These are phyloP conservation scores for Thamnophis sirtalis DNA, from an alignment of 2,113 vertebrate species.

Conservation along the genomic window DNA sequence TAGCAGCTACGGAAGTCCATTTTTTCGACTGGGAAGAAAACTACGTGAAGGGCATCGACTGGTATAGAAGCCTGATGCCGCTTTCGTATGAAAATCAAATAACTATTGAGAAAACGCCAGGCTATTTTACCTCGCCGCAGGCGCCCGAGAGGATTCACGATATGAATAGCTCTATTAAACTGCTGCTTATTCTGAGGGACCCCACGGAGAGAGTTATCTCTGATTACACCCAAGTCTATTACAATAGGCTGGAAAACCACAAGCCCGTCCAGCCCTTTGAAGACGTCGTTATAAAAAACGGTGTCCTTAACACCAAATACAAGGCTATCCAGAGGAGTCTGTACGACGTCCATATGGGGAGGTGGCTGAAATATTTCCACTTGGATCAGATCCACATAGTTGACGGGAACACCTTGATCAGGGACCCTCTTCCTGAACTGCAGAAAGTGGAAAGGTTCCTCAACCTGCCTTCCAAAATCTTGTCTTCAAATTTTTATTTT, in stretches of 20 bases:
- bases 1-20: slow-evolving; percentile 89
- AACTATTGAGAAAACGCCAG: slow-evolving; percentile 92
- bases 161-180: slow-evolving; percentile 90
- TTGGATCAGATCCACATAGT: slow-evolving; percentile 90
- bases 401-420: slow-evolving; percentile 87
- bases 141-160: slow-evolving; percentile 84
- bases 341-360: slow-evolving; percentile 88
- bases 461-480: slow-evolving; percentile 82
- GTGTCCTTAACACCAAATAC: slow-evolving; percentile 85
- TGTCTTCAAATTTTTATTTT: slow-evolving; percentile 91
- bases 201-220: slow-evolving; percentile 89
- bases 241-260: slow-evolving; percentile 89
- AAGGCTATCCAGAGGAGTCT: slow-evolving; percentile 92
- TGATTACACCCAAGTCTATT: slow-evolving; percentile 93
- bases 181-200: slow-evolving; percentile 87
- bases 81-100: slow-evolving; percentile 89
- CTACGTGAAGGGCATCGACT: slow-evolving; percentile 86
- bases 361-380: slow-evolving; percentile 87
- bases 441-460: slow-evolving; percentile 88
- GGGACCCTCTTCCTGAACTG: slow-evolving; percentile 85
- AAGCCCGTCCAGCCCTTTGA: slow-evolving; percentile 91
- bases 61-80: slow-evolving; percentile 89
- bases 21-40: slow-evolving; percentile 96
- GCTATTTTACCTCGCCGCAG: slow-evolving; percentile 87
- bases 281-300: slow-evolving; percentile 87